Base-by-base conservation (phyloP, 2,797 vertebrate genomes). In the Lutjanus campechanus region DNA sequence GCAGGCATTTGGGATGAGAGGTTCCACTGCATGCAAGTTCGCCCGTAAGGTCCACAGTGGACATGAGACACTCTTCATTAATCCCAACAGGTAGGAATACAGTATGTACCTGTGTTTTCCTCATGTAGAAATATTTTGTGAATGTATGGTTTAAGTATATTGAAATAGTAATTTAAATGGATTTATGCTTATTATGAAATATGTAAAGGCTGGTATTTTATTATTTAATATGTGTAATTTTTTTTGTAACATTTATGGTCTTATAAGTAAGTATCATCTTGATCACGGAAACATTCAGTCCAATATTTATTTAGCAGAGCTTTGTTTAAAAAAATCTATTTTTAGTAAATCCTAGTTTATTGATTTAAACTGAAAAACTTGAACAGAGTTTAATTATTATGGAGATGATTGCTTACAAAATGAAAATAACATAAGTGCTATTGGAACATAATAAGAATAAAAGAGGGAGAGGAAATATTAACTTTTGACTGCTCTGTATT, bases 1-100 rank as follows among this genome's bases (percentile, higher is more conserved):
- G 90, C 80, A 88, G 91, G 55, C 79, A 74, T 91, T 86, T 85
- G 74, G 73, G 82, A 76, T 67, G 64, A 63, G 76, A 79, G 83
- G 54, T 83, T 84, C 88, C 55, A 72, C 56, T 82, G 77, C 76
- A 72, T 56, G 71, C 51, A 62, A 63, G 85, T 83, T 84, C 44
- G 47, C n/a, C 60, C 9, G 11, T 20, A 20, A 85, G 44, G 58
- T 82, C 60, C 51, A 58, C 62, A 67, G 47, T 63, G 64, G 58
- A 81, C 58, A 12, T 25, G 25, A 76, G 71, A 73, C 22, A 41
- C 19, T 15, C 46, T 46, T 54, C 46, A 50, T 62, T 58, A 82
- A 76, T 83, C 62, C 50, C 41, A 66, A 60, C 74, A 81, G 79
- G 88, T 85, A 85, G 63, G 69, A 80, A 67, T 49, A n/a, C n/a